Evolutionary conservation across 2,113 vertebrate species (phyloP), one percentile per base, ranked within the genome.

Genomic region (Rhinoptilus africanus): DNA sequence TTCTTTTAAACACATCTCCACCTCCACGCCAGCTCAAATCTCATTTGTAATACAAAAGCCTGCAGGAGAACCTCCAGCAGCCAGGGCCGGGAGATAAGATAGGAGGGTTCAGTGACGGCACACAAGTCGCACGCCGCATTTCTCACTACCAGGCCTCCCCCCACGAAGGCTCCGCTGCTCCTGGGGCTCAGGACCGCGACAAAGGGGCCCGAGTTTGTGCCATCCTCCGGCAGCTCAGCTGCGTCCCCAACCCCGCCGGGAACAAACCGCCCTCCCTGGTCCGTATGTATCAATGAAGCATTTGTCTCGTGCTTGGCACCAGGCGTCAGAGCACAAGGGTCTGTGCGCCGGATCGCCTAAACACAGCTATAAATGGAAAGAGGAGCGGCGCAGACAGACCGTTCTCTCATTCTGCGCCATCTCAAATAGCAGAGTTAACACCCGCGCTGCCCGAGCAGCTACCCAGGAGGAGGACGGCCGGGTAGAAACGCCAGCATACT

Each of bases 271-370:
- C 79, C 64, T 56, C 54, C 56, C 8, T 9, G 69, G 66, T 23
- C 43, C 3, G 39, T 32, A 2, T 43, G 0, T 17, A 39, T 96
- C 92, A 95, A 96, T 89, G 96, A 54, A 47, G 83, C 82, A 35
- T 94, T 96, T 96, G 96, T 96, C 34, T 88, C 85, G 60, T 39
- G 93, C 95, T 88, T 93, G 96, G 95, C 96, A 96, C 43, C 69
- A 8, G 88, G 54, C 72, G n/a, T 24, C 15, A 3, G 43, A 73
- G 92, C 88, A 7, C 50, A 17, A 69, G 88, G 93, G 76, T 20
- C 92, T 23, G 43, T 32, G 93, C 1, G 56, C 88, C 22, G 80
- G 27, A 41, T 54, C 10, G 35, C 72, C 89, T n/a, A 19, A 85
- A 21, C 71, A 67, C 39, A 10, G 95, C 96, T 96, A 88, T 86